phyloP scores from a whole-genome alignment of 2,888 invertebrate genomes.

The Melanchra persicariae region DNA sequence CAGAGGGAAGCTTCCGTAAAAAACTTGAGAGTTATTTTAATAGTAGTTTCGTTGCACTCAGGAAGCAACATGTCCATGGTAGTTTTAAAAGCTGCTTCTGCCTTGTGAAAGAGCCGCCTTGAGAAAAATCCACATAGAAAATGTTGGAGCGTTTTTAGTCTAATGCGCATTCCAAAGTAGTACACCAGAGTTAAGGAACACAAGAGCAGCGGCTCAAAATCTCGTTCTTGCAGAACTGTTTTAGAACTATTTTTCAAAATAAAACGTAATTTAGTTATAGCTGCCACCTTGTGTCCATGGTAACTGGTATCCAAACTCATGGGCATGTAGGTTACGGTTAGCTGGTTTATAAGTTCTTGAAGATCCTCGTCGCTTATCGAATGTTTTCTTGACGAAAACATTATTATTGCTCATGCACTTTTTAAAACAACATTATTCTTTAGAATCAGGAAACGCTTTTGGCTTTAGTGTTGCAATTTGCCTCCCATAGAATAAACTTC shows the following conservation, averaged over 20 bases:
- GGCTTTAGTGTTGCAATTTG: not conserved
- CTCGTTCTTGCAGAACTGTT: slow-evolving; percentile 68
- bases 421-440: not conserved
- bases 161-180: slow-evolving; percentile 81
- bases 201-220: slow-evolving; percentile 74
- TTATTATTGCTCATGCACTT: not conserved
- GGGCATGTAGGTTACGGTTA: slow-evolving; percentile 71
- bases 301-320: slow-evolving; percentile 71
- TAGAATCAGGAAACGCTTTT: not conserved
- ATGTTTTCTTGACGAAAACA: slow-evolving; percentile 31
- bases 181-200: slow-evolving; percentile 78
- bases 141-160: slow-evolving; percentile 69
- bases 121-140: slow-evolving; percentile 67
- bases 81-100: slow-evolving; percentile 76
- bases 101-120: slow-evolving; percentile 73
- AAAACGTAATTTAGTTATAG: slow-evolving; percentile 69
- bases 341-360: slow-evolving; percentile 71
- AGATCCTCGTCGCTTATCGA: slow-evolving; percentile 55
- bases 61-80: slow-evolving; percentile 76
- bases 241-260: slow-evolving; percentile 70
- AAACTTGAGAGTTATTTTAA: slow-evolving; percentile 77
- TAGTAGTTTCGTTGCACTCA: slow-evolving; percentile 75
- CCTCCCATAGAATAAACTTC: not conserved
- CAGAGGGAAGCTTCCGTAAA: slow-evolving; percentile 75
- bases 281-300: slow-evolving; percentile 71